phyloP scores from a whole-genome alignment of 2,113 vertebrate species.

The Ammospiza caudacuta region DNA sequence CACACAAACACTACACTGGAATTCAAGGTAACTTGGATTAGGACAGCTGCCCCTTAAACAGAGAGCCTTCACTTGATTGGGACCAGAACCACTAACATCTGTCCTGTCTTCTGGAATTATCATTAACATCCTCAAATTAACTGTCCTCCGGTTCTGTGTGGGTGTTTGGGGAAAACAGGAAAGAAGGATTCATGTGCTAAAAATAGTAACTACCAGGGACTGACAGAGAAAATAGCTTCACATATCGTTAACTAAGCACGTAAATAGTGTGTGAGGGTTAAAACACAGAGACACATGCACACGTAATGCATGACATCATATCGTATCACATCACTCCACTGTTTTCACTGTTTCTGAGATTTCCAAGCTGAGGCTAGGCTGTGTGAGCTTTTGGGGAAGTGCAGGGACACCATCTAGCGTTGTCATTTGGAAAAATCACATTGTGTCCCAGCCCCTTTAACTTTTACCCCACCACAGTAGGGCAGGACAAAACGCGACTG shows the following conservation, averaged over 20 bases:
- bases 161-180: conserved; percentile 21
- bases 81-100: neutral
- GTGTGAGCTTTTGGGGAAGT: neutral
- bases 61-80: neutral
- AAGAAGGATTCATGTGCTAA: neutral
- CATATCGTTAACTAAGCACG: neutral
- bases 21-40: neutral
- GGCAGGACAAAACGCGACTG: neutral
- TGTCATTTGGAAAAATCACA: neutral
- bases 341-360: neutral
- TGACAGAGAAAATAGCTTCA: neutral
- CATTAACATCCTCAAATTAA: neutral
- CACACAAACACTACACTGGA: neutral
- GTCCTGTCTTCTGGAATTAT: neutral
- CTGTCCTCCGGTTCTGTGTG: neutral
- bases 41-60: neutral
- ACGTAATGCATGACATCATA: neutral
- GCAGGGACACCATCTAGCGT: conserved; percentile 57
- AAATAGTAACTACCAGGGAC: neutral
- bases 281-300: neutral
- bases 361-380: neutral
- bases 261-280: neutral
- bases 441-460: fast-evolving
- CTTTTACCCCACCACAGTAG: fast-evolving
- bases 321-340: neutral